Base-by-base conservation (phyloP, 2,797 vertebrate genomes). In the Serranus cabrilla region DNA sequence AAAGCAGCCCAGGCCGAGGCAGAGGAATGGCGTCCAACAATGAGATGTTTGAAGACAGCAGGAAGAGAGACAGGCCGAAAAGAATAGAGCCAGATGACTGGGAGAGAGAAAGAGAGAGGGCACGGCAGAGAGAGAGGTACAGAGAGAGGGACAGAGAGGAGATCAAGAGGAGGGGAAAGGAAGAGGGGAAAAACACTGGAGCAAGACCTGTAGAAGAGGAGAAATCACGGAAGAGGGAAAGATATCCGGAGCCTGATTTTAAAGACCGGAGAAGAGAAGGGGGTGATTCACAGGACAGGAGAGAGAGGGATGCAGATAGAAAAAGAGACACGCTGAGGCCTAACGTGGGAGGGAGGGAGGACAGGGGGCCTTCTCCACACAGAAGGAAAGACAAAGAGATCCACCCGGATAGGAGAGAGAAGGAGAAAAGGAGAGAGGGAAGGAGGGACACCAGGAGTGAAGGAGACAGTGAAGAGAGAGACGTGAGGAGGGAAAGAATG, bases 381-480 rank as follows among this genome's bases (percentile, higher is more conserved):
- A 82, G 45, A 56, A 43, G 68, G 80, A 84, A 74, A 73, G 89
- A 91, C 25, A 76, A 40, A 74, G 83, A 91, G 8, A 55, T 47
- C 13, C 69, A 89, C 47, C 8, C 34, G 0, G 85, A 90, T 10
- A 86, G 50, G 58, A 83, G 54, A 39, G 81, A 76, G 63, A 68
- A 63, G 72, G 83, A 82, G 57, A 76, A 50, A 34, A 69, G 64
- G 67, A 87, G 13, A 58, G 86, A 52, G 18, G 78, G 69, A 83
- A 86, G 46, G 80, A 92, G 87, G 74, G 90, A 77, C 71, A 86
- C 81, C 20, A 91, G 84, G 72, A 92, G 82, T 50, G 91, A 92
- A 66, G 88, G 82, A 78, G 91, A 93, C 78, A 82, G 63, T 18
- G 85, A 85, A 9, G 91, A 81, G 70, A 91, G 87, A 70, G 87